Evolutionary conservation across 2,888 invertebrate genomes (phyloP), one percentile per base, ranked within the genome.

Genomic region (Eurytoma californica): DNA sequence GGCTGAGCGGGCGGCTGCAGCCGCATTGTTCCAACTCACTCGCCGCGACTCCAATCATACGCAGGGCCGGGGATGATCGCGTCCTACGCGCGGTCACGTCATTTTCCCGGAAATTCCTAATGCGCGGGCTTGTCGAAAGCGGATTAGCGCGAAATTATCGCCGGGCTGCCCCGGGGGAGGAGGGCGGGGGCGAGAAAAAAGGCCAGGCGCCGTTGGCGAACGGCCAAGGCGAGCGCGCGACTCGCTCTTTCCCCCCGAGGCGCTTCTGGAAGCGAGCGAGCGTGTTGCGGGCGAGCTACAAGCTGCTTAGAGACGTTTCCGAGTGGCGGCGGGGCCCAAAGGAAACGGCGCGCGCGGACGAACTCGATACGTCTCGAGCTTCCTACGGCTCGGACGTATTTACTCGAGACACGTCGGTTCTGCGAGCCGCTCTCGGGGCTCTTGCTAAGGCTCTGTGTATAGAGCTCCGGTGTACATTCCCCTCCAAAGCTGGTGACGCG

Each of bases 361-460:
- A 65, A 55, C 51, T 65, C 65, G 63, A 73, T 63, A 73, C 72
- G 28, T 13, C 61, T 63, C 53, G 20, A 58, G 58, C 39, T 66
- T 74, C 75, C 51, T 53, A 53, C 49, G 20, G 75, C 60, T 68
- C 68, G 68, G 61, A 75, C 53, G 61, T 68, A 75, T 75, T 75
- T 68, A 75, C 68, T 68, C 75, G 75, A 61, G 68, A 68, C 68
- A 75, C 75, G 68, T 73, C 53, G 66, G 57, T 57, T 73, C 66
- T 57, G 28, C n/a, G 60, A 3, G 28, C 47, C 13, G 49, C 66
- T 24, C 20, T 49, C 14, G 28, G 13, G 30, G 7, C 39, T 39
- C 39, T 39, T 4, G 39, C 7, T 39, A 39, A 39, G 39, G 39
- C 39, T 39, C 39, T 39, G 39, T 39, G 39, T 39, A 39, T 7